Percentiles rank a stretch among this genome's conserved stretches.
Conservation (phyloP, 2,113 vertebrate species). For the Tychaedon coryphoeus region DNA sequence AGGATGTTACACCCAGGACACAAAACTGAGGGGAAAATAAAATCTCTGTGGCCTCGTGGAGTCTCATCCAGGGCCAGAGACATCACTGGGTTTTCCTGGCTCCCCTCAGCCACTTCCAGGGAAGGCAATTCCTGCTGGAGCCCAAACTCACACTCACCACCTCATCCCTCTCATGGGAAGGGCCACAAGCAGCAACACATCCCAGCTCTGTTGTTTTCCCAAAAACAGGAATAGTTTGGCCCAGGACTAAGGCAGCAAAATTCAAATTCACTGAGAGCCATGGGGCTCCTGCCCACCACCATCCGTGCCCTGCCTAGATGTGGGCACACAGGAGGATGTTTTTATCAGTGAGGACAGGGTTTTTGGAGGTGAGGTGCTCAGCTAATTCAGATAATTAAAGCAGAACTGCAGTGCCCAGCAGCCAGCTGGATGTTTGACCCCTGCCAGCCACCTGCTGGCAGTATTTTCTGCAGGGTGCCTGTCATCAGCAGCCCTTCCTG, state of each 20-base stretch:
- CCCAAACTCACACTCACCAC: neutral
- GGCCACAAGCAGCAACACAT: neutral
- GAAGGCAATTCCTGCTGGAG: neutral
- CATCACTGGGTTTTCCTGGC: neutral
- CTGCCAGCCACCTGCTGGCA: neutral
- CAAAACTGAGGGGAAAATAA: neutral
- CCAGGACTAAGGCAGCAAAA: neutral
- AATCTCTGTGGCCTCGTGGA: rapidly evolving
- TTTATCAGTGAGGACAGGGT: no score
- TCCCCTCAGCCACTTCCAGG: neutral
- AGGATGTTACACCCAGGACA: neutral
- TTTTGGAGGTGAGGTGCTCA: neutral
- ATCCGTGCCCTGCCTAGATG: neutral
- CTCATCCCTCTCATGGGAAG: neutral
- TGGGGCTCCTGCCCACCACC: neutral
- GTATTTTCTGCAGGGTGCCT: neutral
- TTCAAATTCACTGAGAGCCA: neutral
- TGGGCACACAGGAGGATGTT: neutral
- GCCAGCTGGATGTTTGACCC: neutral
- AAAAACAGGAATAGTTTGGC: neutral
- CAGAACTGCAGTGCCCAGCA: neutral
- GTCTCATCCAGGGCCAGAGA: neutral
- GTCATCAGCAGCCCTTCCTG: neutral
- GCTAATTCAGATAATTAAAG: neutral
- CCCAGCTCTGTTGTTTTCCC: neutral